Evolutionary conservation across 2,113 vertebrate genomes (phyloP).

Genomic region (Galemys pyrenaicus): DNA sequence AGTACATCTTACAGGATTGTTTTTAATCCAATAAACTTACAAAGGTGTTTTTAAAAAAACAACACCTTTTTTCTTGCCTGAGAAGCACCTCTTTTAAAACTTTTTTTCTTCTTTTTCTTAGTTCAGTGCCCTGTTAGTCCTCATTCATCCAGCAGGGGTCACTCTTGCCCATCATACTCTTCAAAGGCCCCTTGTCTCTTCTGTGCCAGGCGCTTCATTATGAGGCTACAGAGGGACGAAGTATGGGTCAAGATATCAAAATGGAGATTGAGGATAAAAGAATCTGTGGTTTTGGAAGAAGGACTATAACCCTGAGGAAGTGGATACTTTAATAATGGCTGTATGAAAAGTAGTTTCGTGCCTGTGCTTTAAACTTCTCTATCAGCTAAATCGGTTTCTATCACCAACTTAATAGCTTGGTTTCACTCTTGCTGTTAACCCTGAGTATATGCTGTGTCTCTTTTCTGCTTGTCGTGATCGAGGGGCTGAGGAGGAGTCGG

Average conservation of each 20-base stretch:
- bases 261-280: not conserved
- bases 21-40: not conserved
- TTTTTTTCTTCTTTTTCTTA: not conserved
- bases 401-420: not conserved
- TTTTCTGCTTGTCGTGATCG: not conserved
- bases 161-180: constrained; percentile 78
- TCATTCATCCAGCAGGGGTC: constrained; percentile 85
- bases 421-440: not conserved
- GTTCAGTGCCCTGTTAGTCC: not conserved
- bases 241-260: not conserved
- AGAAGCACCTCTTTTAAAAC: not conserved
- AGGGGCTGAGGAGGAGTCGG: not conserved
- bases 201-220: accelerated
- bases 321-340: constrained; percentile 5
- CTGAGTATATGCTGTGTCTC: not conserved
- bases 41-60: not conserved
- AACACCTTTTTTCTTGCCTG: not conserved
- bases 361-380: not conserved
- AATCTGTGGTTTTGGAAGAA: not conserved
- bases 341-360: not conserved
- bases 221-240: not conserved
- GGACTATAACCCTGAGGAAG: not conserved
- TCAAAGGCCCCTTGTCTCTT: not conserved
- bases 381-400: not conserved
- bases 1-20: not conserved